These are phyloP conservation scores for Antheraea pernyi DNA, from an alignment of 1,140 invertebrate genomes.

Conservation along the genomic window DNA sequence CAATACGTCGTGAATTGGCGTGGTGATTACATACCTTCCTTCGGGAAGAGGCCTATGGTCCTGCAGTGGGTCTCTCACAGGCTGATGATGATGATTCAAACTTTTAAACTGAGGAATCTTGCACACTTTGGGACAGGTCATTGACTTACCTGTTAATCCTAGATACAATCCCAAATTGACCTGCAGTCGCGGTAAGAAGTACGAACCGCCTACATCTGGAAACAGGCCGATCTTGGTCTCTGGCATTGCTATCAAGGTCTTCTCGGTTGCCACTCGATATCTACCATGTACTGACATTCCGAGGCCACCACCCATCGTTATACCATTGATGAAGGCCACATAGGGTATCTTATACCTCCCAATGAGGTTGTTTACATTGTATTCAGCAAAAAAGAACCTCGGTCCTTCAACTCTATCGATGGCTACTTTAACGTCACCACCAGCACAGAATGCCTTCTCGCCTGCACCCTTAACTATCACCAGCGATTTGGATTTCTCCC, in stretches of 20 bases:
- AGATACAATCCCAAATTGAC: constrained; percentile 94
- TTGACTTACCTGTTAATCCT: constrained; percentile 90
- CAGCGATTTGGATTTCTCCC: constrained; percentile 90
- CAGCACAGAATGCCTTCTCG: constrained; percentile 98
- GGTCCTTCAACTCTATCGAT: constrained; percentile 85
- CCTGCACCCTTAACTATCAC: constrained; percentile 96
- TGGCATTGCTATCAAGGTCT: constrained; percentile 99
- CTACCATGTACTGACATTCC: constrained; percentile 97
- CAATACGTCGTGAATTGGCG: too few species aligned
- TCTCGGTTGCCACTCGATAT: constrained; percentile 97
- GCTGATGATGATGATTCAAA: too few species aligned
- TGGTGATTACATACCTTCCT: too few species aligned
- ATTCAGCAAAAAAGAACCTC: constrained; percentile 96
- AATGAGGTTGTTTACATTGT: constrained; percentile 93
- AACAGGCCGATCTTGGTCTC: constrained; percentile 97
- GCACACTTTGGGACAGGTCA: too few species aligned
- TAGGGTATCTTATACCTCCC: constrained; percentile 95
- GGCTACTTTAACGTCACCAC: constrained; percentile 95
- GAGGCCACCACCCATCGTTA: constrained; percentile 99
- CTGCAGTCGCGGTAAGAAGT: constrained; percentile 93
- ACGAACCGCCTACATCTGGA: constrained; percentile 94
- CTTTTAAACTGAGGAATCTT: too few species aligned
- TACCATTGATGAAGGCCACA: constrained; percentile 96
- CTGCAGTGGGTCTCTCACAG: too few species aligned
- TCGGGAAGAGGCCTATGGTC: too few species aligned